A percentile compares a stretch with the other conserved stretches of the same genome.
phyloP scores from a whole-genome alignment of 2,888 invertebrate species.

The Pyrrhosoma nymphula region DNA sequence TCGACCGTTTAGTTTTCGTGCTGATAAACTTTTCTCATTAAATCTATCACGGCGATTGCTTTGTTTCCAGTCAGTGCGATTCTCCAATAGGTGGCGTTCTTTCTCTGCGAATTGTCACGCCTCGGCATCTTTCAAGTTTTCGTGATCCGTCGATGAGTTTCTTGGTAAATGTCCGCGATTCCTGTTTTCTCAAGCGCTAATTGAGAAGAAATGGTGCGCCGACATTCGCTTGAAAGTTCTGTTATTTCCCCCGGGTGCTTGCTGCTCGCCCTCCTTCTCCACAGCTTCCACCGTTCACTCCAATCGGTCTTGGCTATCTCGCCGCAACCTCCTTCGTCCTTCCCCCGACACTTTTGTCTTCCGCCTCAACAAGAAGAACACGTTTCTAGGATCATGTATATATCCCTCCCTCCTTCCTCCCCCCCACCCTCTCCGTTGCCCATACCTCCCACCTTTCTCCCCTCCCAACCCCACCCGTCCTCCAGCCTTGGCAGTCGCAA shows the following conservation, averaged over 20 bases:
- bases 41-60: neutral
- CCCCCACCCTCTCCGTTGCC: too few species aligned
- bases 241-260: too few species aligned
- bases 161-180: neutral
- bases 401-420: neutral
- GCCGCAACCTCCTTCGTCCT: neutral
- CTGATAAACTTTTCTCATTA: neutral
- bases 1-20: too few species aligned
- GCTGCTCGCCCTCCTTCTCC: too few species aligned
- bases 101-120: neutral
- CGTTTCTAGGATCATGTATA: slow-evolving; percentile 58
- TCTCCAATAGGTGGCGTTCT: neutral
- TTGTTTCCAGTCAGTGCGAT: neutral
- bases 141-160: neutral
- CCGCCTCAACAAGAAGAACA: slow-evolving; percentile 53
- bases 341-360: slow-evolving; percentile 41
- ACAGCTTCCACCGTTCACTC: neutral
- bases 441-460: neutral
- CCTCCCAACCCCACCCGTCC: neutral
- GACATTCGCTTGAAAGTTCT: too few species aligned
- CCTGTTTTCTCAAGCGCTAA: neutral
- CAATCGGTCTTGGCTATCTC: slow-evolving; percentile 35
- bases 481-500: neutral
- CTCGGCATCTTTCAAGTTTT: neutral
- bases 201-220: neutral